These are phyloP conservation scores for Anas platyrhynchos DNA, from an alignment of 2,113 vertebrate species.

Conservation along the genomic window DNA sequence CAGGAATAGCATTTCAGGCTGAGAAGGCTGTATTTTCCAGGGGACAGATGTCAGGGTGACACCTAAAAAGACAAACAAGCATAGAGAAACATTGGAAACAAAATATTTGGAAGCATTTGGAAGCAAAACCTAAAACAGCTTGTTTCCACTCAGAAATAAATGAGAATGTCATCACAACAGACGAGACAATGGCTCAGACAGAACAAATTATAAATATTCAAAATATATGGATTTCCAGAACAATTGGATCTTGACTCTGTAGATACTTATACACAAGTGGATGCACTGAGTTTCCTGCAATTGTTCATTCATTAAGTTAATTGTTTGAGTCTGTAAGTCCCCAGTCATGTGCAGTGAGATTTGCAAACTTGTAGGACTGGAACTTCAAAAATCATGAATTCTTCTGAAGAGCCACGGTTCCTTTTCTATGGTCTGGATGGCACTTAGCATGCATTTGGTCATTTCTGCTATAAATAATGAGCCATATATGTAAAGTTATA, in stretches of 20 bases:
- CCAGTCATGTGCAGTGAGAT: background rate
- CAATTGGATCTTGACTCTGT: background rate
- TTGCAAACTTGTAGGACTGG: background rate
- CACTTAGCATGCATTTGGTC: background rate
- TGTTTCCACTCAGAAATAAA: constrained; percentile 3
- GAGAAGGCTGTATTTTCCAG: background rate
- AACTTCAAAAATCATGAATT: background rate
- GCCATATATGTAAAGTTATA: background rate
- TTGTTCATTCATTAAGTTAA: background rate
- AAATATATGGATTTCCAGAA: background rate
- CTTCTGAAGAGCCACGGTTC: background rate
- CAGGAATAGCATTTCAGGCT: background rate
- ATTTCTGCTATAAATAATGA: background rate
- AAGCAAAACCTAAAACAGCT: constrained; percentile 10
- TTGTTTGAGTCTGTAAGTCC: background rate
- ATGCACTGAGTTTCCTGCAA: background rate
- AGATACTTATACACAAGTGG: background rate
- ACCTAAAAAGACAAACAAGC: background rate
- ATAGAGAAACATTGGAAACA: constrained; percentile 10
- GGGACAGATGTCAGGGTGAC: background rate
- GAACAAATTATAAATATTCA: background rate
- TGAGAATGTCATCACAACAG: background rate
- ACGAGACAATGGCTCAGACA: background rate
- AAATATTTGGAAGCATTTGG: background rate
- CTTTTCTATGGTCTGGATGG: background rate